A percentile compares a stretch with the other conserved stretches of the same genome.
These are phyloP conservation scores for Stegostoma tigrinum DNA, from an alignment of 2,113 vertebrate species.

Conservation along the genomic window DNA sequence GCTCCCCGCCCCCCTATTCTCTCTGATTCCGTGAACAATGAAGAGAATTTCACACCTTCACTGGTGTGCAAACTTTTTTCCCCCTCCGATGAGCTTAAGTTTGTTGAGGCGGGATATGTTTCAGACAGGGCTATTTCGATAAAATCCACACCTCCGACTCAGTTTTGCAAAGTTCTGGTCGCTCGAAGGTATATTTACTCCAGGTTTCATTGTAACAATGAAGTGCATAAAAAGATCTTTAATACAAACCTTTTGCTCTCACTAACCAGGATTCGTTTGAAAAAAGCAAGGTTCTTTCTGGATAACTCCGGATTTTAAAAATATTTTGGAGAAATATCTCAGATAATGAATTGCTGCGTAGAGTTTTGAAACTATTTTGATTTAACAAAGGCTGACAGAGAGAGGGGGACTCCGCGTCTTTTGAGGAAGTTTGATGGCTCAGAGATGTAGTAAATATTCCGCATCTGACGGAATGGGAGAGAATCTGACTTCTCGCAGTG, in stretches of 20 bases:
- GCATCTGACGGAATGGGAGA: constrained; percentile 89
- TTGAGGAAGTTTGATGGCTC: constrained; percentile 3
- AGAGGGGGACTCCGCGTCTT: not conserved
- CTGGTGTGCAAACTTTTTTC: not conserved
- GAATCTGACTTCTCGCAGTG: constrained; percentile 85
- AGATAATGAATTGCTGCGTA: not conserved
- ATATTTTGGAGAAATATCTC: constrained; percentile 3
- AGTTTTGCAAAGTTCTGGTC: not conserved
- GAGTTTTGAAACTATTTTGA: constrained; percentile 21
- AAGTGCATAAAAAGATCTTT: not conserved
- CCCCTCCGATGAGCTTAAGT: not conserved
- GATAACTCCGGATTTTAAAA: not conserved
- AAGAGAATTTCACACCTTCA: not conserved
- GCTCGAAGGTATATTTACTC: not conserved
- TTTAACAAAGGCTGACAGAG: constrained; percentile 28
- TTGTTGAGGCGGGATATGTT: not conserved
- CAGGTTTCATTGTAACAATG: not conserved
- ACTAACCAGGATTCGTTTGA: not conserved
- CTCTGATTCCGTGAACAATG: not conserved
- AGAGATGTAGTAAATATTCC: constrained; percentile 27
- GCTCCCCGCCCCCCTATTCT: not conserved
- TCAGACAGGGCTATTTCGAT: not conserved
- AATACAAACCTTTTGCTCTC: not conserved
- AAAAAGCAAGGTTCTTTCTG: not conserved
- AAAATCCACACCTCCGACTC: not conserved